Conservation (phyloP, 2,888 invertebrate species). For the Orthosia incerta region DNA sequence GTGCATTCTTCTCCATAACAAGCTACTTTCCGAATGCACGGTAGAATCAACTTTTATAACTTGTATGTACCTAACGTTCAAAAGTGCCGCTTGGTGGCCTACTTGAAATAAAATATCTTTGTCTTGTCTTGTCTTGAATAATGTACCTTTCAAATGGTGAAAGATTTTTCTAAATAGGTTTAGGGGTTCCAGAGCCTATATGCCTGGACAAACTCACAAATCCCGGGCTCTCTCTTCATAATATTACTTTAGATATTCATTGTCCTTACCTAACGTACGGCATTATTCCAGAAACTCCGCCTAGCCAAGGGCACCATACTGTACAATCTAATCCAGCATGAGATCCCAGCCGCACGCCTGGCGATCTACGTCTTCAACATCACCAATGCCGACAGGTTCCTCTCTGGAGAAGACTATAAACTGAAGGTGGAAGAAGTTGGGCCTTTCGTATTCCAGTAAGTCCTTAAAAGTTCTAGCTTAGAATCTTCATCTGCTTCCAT, state of each 20-base stretch:
- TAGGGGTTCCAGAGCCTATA: no score
- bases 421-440: conserved; percentile 94
- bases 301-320: conserved; percentile 91
- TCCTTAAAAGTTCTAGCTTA: conserved; percentile 16
- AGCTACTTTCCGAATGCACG: no score
- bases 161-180: no score
- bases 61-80: no score
- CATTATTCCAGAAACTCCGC: conserved; percentile 72
- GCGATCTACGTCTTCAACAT: conserved; percentile 94
- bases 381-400: conserved; percentile 94
- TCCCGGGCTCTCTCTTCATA: no score
- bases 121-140: no score
- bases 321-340: conserved; percentile 91
- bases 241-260: background rate
- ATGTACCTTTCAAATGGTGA: no score
- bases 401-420: conserved; percentile 92
- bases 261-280: background rate
- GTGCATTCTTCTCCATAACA: no score
- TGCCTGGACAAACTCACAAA: no score
- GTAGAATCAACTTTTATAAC: no score
- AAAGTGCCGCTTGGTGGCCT: no score
- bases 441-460: conserved; percentile 95
- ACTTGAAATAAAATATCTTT: no score
- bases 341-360: conserved; percentile 92
- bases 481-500: background rate